These are phyloP conservation scores for Passer montanus DNA, from an alignment of 2,113 vertebrate species.

Conservation along the genomic window DNA sequence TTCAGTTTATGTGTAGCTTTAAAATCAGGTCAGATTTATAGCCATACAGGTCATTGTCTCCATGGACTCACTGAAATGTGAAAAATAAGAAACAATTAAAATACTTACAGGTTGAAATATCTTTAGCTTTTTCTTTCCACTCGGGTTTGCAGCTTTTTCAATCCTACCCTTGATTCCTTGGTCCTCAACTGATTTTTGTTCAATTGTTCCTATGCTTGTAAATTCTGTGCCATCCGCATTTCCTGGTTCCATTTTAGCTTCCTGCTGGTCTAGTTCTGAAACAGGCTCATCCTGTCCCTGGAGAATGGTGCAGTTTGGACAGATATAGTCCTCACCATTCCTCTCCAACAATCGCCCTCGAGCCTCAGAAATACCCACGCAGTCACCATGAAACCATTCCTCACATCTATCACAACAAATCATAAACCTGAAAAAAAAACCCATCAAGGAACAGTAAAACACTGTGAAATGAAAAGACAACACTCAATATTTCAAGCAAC, in stretches of 20 bases:
- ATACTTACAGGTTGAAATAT: constrained; percentile 97
- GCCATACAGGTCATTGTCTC: neutral
- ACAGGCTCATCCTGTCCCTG: constrained; percentile 82
- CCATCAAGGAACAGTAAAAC: neutral
- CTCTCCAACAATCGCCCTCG: constrained; percentile 81
- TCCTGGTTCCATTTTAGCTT: constrained; percentile 22
- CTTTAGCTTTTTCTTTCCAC: constrained; percentile 98
- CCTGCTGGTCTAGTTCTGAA: constrained; percentile 56
- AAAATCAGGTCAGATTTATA: neutral
- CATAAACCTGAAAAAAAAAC: constrained; percentile 83
- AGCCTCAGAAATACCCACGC: constrained; percentile 87
- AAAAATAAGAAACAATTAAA: neutral
- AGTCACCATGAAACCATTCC: constrained; percentile 92
- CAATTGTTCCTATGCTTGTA: constrained; percentile 70
- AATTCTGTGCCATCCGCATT: constrained; percentile 68
- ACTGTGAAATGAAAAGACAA: neutral
- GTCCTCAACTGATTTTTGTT: constrained; percentile 78
- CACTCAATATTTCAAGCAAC: neutral
- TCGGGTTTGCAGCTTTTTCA: constrained; percentile 87
- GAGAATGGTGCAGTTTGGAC: constrained; percentile 85
- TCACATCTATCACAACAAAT: constrained; percentile 93
- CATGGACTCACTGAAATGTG: neutral
- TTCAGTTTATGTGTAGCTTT: neutral
- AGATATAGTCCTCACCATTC: constrained; percentile 87
- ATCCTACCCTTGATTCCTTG: constrained; percentile 84